Evolutionary conservation across 2,113 vertebrate species (phyloP).

Genomic region (Silurus meridionalis): DNA sequence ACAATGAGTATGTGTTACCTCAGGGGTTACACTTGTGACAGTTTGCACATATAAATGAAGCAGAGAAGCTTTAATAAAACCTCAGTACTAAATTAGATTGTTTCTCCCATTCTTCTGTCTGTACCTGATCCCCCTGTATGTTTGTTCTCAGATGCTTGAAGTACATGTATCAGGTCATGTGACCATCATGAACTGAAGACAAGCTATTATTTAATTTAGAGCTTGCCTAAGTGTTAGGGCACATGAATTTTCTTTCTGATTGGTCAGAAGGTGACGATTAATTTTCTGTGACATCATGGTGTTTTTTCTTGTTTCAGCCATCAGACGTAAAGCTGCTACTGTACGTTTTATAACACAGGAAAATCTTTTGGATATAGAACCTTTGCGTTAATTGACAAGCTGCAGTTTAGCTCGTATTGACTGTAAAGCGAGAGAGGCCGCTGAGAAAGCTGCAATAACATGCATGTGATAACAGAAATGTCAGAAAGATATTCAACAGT

Average conservation of each 20-base stretch:
- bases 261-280: background rate
- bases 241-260: background rate
- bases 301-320: background rate
- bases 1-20: background rate
- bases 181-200: background rate
- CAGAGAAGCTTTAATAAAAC: background rate
- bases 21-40: background rate
- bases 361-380: background rate
- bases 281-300: background rate
- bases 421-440: background rate
- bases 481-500: too few species aligned
- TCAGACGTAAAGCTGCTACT: background rate
- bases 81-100: background rate
- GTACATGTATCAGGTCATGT: background rate
- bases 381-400: background rate
- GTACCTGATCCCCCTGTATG: background rate
- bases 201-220: background rate
- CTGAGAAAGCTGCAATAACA: background rate
- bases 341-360: background rate
- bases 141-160: background rate
- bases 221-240: background rate
- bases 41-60: background rate
- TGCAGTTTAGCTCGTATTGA: background rate
- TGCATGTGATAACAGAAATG: background rate
- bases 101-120: background rate